Base-by-base conservation (phyloP, 2,113 vertebrate genomes). In the Cyanistes caeruleus region DNA sequence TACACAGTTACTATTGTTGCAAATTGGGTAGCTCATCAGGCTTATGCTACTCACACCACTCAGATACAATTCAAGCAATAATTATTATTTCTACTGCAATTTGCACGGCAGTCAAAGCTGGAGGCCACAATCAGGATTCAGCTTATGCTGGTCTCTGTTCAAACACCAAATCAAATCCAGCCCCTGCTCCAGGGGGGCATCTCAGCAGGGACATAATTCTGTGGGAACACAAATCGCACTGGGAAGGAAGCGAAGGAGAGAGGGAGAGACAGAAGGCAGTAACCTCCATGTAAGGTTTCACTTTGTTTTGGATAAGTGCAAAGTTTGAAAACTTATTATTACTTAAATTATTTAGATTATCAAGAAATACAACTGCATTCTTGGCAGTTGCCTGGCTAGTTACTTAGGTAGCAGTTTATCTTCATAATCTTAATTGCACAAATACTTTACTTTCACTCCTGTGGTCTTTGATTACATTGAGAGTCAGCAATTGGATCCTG, bases 31-130 rank as follows among this genome's bases (percentile, higher is more conserved):
- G 63, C 92, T 95, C 83, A 96, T 93, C 88, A 93, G 90, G 88
- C 73, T 72, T 52, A 37, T 41, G 69, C 88, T 81, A 92, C 88
- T 90, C 73, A 84, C 52, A 81, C 83, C 69, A 82, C 80, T 93
- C 92, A 87, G 93, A 89, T 83, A 95, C 89, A 95, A 95, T 76
- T 94, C 87, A 87, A 92, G 92, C 62, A 87, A 74, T 94, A 93
- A 95, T 96, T 87, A 94, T 44, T 80, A 60, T 72, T 95, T 92
- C 84, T 35, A 19, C 53, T 55, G 89, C 69, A 96, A 81, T 94
- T 92, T 89, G 60, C 76, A 73, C 3, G 2, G 73, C 88, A 95
- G 88, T 62, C 83, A 78, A 88, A 87, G 85, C 92, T 86, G 75
- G 75, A 93, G 90, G 85, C 80, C 88, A 89, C 83, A 90, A 70